Conservation (phyloP, 2,797 vertebrate species). For the Lithobates sylvaticus region DNA sequence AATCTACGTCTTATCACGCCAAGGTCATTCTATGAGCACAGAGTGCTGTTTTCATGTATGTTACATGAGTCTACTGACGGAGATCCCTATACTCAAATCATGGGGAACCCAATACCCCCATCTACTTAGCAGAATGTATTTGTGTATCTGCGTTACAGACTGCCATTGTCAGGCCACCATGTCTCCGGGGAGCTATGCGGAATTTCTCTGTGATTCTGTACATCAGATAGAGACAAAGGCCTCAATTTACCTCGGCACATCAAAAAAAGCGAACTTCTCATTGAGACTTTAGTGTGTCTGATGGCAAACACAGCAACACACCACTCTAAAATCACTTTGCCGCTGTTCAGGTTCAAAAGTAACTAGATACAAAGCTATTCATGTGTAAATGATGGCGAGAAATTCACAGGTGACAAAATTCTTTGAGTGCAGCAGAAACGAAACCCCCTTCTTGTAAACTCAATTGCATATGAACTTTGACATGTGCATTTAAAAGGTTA, state of each 20-base stretch:
- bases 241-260: not conserved
- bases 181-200: not conserved
- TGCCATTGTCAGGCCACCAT: conserved; percentile 1
- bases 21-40: no score
- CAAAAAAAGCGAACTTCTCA: not conserved
- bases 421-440: not conserved
- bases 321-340: no score
- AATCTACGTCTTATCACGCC: no score
- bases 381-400: not conserved
- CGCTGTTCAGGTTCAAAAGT: not conserved
- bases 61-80: no score
- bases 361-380: not conserved
- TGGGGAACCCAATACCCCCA: not conserved
- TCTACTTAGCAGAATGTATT: not conserved
- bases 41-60: no score
- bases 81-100: no score
- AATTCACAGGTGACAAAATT: not conserved
- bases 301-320: not conserved
- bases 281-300: not conserved
- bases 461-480: not conserved
- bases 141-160: conserved; percentile 5
- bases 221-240: conserved; percentile 6
- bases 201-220: not conserved
- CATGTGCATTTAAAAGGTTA: no score
- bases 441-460: not conserved